Conservation (phyloP, 2,888 invertebrate species). For the Lampropteryx suffumata region DNA sequence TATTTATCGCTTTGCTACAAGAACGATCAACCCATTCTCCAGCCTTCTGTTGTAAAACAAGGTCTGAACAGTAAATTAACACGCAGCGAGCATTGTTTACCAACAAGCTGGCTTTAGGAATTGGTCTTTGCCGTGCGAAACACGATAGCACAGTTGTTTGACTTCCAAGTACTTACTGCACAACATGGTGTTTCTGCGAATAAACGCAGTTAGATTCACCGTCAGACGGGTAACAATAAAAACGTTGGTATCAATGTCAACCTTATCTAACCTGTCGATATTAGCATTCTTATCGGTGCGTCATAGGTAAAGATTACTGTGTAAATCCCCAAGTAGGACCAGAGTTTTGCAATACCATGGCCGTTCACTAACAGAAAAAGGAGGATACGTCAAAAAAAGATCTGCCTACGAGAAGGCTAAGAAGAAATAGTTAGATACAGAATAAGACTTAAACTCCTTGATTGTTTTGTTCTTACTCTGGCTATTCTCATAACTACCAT, state of each 20-base stretch:
- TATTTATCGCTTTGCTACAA: background rate
- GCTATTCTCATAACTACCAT: conserved; percentile 4
- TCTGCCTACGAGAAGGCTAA: too few relatives aligned
- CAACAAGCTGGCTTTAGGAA: conserved; percentile 17
- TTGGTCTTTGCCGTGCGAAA: conserved; percentile 2
- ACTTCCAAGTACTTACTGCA: conserved; percentile 22
- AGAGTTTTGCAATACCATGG: too few relatives aligned
- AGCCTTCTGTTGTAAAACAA: conserved; percentile 13
- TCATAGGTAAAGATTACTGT: background rate
- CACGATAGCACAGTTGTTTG: conserved; percentile 23
- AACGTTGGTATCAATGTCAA: conserved; percentile 2
- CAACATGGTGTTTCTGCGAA: conserved; percentile 13
- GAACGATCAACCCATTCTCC: conserved; percentile 12
- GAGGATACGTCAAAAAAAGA: too few relatives aligned
- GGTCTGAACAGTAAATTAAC: conserved; percentile 25
- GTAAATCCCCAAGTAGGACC: too few relatives aligned
- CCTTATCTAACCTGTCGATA: background rate
- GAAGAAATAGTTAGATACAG: too few relatives aligned
- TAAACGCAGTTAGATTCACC: conserved; percentile 20
- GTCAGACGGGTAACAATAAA: conserved; percentile 14
- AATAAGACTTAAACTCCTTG: too few relatives aligned
- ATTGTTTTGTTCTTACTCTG: too few relatives aligned
- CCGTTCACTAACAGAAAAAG: too few relatives aligned
- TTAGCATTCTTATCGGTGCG: conserved; percentile 5
- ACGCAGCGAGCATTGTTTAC: conserved; percentile 31